Conservation (phyloP, 2,113 vertebrate genomes). For the Silurus asotus region DNA sequence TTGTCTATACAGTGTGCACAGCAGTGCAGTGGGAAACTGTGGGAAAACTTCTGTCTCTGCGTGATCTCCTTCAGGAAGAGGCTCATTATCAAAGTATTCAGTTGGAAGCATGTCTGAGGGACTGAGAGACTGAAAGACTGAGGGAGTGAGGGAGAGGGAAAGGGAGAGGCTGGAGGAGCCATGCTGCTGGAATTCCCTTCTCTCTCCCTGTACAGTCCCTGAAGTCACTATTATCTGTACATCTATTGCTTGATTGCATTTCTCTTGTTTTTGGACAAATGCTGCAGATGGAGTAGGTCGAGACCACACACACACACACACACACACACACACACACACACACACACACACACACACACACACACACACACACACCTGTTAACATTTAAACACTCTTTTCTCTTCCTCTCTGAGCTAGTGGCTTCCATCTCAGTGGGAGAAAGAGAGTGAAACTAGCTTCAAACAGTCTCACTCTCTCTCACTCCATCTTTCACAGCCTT, state of each 20-base stretch:
- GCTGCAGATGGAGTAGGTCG: slow-evolving; percentile 71
- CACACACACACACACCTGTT: slow-evolving; percentile 59
- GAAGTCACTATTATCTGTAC: slow-evolving; percentile 26
- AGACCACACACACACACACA: slow-evolving; percentile 77
- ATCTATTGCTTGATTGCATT: slow-evolving; percentile 15
- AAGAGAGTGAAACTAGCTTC: too few species aligned
- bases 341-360: slow-evolving; percentile 65
- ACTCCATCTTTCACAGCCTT: too few species aligned
- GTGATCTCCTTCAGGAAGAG: slow-evolving; percentile 10
- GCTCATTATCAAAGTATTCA: not conserved
- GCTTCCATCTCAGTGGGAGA: not conserved
- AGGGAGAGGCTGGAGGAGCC: not conserved
- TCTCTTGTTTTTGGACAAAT: slow-evolving; percentile 72
- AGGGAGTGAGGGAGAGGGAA: not conserved
- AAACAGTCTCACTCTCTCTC: too few species aligned
- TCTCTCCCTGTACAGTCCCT: not conserved
- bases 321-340: slow-evolving; percentile 73
- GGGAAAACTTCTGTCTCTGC: not conserved
- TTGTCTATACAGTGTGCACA: not conserved
- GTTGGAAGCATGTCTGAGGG: not conserved
- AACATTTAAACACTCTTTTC: slow-evolving; percentile 23
- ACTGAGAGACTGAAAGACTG: not conserved
- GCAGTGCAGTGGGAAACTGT: not conserved
- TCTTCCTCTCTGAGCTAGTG: slow-evolving; percentile 28
- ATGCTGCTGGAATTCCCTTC: not conserved